These are phyloP conservation scores for Plebejus anna DNA, from an alignment of 2,888 invertebrate genomes.

Conservation along the genomic window DNA sequence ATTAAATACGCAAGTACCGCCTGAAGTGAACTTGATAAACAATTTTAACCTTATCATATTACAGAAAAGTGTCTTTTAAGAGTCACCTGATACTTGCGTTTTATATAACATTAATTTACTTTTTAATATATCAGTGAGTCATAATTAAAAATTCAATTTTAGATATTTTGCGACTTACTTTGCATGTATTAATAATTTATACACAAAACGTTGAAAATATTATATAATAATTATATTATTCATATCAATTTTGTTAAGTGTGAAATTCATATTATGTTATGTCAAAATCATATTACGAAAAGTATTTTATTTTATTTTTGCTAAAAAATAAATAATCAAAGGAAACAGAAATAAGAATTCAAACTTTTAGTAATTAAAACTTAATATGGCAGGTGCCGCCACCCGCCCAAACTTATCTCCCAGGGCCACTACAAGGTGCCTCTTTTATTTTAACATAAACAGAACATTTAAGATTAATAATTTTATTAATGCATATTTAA, in stretches of 20 bases:
- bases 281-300: too few relatives aligned
- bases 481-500: too few relatives aligned
- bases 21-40: constrained; percentile 18
- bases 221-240: neutral
- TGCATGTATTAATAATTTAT: neutral
- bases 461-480: too few relatives aligned
- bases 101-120: neutral
- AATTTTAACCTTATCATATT: constrained; percentile 16
- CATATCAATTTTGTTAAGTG: neutral
- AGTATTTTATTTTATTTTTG: too few relatives aligned
- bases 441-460: too few relatives aligned
- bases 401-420: constrained; percentile 56
- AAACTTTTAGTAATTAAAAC: neutral
- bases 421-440: constrained; percentile 41
- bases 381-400: constrained; percentile 42
- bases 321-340: too few relatives aligned
- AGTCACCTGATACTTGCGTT: neutral
- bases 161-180: neutral
- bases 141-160: neutral
- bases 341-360: neutral
- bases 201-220: too few relatives aligned
- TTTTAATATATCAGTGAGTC: neutral
- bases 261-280: too few relatives aligned
- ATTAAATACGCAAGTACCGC: constrained; percentile 22
- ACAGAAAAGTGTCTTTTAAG: neutral